phyloP scores from a whole-genome alignment of 2,113 vertebrate genomes.

The Lepus timidus region DNA sequence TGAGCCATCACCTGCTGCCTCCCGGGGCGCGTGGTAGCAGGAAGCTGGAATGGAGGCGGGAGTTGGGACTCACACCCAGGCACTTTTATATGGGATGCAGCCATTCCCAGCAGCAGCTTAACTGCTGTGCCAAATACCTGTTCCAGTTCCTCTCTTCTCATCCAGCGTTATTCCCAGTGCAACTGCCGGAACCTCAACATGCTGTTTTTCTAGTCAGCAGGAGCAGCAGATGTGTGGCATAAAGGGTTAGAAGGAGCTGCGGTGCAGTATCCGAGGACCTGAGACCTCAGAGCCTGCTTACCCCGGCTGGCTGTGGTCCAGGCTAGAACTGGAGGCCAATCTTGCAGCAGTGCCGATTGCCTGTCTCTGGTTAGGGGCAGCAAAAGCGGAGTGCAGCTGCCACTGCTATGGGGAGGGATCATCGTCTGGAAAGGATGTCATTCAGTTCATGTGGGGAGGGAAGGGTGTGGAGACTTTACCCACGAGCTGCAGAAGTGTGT shows the following conservation, averaged over 20 bases:
- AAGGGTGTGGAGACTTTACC: neutral
- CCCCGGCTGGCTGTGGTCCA: neutral
- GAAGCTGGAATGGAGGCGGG: too few species aligned
- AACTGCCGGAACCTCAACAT: neutral
- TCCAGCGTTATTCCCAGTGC: neutral
- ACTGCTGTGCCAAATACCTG: too few species aligned
- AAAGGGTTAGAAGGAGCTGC: neutral
- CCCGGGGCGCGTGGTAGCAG: too few species aligned
- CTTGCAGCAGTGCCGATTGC: neutral
- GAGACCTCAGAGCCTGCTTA: neutral
- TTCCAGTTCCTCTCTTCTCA: neutral
- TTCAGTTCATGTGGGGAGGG: neutral
- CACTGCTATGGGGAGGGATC: too few species aligned
- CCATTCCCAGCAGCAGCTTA: too few species aligned
- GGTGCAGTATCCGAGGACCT: neutral
- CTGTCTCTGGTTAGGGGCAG: neutral
- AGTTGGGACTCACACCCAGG: too few species aligned
- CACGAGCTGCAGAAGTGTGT: neutral
- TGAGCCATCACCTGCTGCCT: too few species aligned
- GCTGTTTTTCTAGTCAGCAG: neutral
- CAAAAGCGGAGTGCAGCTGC: neutral
- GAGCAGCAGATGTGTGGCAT: neutral
- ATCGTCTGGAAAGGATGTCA: neutral
- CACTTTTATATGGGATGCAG: too few species aligned
- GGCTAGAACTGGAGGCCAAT: neutral